Evolutionary conservation across 2,113 vertebrate species (phyloP).

Genomic region (Halcyon senegalensis): DNA sequence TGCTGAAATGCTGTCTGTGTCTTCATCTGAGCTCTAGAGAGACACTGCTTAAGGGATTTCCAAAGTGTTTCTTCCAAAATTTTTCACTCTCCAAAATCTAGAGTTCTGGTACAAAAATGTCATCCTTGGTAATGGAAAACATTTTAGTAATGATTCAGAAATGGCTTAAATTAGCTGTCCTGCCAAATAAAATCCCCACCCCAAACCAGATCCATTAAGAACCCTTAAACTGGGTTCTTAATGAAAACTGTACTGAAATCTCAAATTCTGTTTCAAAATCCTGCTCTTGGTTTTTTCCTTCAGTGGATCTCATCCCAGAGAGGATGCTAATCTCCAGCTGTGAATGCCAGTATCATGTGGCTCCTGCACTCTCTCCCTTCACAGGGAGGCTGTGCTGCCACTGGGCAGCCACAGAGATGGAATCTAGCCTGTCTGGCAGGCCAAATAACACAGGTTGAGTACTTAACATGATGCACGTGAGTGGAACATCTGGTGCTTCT

Average conservation of each 20-base stretch:
- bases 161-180: neutral
- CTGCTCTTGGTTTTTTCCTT: neutral
- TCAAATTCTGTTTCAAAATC: neutral
- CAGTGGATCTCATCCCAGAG: neutral
- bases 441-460: neutral
- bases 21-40: neutral
- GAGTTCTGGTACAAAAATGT: neutral
- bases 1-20: neutral
- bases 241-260: neutral
- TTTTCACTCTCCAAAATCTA: neutral
- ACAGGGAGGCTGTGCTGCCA: neutral
- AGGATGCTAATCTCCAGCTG: neutral
- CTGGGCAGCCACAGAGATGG: neutral
- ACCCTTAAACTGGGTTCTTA: neutral
- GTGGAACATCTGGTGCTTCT: too few species aligned
- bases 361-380: neutral
- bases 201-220: neutral
- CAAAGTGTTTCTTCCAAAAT: neutral
- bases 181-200: neutral
- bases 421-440: neutral
- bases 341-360: fast-evolving
- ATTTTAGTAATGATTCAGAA: neutral
- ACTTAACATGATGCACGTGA: fast-evolving
- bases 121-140: neutral
- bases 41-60: neutral